Conservation (phyloP, 2,113 vertebrate species). For the Nicator chloris region DNA sequence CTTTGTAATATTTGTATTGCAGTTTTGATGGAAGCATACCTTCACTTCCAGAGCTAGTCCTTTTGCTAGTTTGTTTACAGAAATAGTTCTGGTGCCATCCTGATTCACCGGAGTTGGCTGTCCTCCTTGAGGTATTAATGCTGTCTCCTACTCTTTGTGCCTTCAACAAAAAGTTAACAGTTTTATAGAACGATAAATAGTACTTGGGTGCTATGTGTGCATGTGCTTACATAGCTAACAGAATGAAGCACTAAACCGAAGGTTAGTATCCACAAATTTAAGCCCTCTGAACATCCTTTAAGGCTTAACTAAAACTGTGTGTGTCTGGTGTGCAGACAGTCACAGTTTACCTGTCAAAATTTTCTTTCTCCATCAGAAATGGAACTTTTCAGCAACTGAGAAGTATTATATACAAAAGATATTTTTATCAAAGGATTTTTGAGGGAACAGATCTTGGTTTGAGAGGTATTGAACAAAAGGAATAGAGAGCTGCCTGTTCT, state of each 20-base stretch:
- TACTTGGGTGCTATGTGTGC: not conserved
- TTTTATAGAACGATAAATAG: not conserved
- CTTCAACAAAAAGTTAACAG: not conserved
- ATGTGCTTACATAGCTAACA: not conserved
- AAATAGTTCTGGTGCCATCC: not conserved
- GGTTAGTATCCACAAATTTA: not conserved
- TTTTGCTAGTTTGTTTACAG: not conserved
- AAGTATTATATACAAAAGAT: not conserved
- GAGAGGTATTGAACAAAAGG: not conserved
- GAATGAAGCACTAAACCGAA: not conserved
- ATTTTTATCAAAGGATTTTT: not conserved
- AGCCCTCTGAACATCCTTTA: not conserved
- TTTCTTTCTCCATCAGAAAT: not conserved
- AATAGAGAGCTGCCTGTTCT: not conserved
- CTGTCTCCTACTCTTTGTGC: not conserved
- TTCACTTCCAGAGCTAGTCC: not conserved
- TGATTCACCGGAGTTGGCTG: not conserved
- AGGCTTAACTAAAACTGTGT: not conserved
- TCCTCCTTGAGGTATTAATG: not conserved
- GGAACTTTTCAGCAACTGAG: not conserved
- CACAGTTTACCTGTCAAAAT: not conserved
- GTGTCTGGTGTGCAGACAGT: not conserved
- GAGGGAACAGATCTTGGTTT: not conserved
- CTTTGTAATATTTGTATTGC: not conserved
- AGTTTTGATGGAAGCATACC: not conserved